Percentiles rank a stretch among this genome's conserved stretches.
Evolutionary conservation across 2,113 vertebrate genomes (phyloP).

Genomic region (Mionectes macconnelli): DNA sequence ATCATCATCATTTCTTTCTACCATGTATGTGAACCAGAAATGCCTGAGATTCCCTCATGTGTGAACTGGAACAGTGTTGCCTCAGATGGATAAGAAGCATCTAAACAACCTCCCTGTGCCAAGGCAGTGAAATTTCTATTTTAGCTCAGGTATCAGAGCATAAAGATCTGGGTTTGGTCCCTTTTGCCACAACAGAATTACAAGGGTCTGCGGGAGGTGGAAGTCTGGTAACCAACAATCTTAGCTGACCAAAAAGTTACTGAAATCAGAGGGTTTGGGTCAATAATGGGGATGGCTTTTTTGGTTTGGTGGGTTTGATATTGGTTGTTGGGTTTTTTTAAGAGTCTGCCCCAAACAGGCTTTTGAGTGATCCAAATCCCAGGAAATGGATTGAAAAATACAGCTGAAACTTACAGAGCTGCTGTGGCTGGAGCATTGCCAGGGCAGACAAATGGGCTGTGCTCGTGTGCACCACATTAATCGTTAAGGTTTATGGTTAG

Average conservation of each 20-base stretch:
- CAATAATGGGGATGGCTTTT: not conserved
- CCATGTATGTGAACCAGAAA: not conserved
- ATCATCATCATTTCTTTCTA: not conserved
- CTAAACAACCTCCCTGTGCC: not conserved
- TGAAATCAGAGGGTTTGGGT: not conserved
- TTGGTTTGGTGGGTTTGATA: not conserved
- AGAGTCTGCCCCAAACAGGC: not conserved
- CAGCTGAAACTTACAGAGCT: not conserved
- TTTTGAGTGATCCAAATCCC: not conserved
- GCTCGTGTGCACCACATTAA: not conserved
- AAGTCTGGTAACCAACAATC: not conserved
- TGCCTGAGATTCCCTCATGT: not conserved
- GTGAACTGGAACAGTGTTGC: not conserved
- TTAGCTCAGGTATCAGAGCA: not conserved
- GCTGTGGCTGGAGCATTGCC: accelerated
- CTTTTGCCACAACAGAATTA: not conserved
- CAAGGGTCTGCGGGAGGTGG: not conserved
- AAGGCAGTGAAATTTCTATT: not conserved
- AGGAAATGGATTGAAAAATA: not conserved
- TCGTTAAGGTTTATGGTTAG: not conserved
- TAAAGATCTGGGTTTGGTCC: not conserved
- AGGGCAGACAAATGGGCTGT: constrained; percentile 3
- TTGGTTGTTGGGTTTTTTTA: not conserved
- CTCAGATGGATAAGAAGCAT: not conserved
- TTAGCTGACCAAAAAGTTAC: not conserved